Evolutionary conservation across 2,797 vertebrate genomes (phyloP).

Genomic region (Anabacerthia variegaticeps): DNA sequence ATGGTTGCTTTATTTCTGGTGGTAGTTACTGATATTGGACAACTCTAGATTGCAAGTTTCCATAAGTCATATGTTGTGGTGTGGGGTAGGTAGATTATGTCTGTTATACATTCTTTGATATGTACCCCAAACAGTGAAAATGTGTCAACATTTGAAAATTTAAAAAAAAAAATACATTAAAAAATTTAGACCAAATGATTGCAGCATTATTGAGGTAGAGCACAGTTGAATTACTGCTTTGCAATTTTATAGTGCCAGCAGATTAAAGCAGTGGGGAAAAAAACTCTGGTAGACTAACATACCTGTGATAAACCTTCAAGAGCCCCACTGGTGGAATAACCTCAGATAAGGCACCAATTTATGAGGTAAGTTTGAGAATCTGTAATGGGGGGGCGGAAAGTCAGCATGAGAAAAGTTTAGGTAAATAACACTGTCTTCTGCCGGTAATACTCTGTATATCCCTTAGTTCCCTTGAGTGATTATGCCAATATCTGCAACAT

Average conservation of each 20-base stretch:
- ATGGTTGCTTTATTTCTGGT: not conserved
- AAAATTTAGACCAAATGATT: slow-evolving; percentile 14
- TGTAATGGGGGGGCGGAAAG: not conserved
- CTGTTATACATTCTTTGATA: not conserved
- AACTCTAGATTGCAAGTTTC: not conserved
- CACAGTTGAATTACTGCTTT: slow-evolving; percentile 3
- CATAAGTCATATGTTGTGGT: not conserved
- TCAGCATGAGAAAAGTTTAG: slow-evolving; percentile 1
- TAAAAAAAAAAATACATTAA: not conserved
- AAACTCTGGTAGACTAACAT: not conserved
- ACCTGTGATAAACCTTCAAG: slow-evolving; percentile 21
- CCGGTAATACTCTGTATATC: not conserved
- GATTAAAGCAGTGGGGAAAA: not conserved
- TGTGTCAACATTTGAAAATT: slow-evolving; percentile 15
- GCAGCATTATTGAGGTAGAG: not conserved
- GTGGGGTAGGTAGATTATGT: not conserved
- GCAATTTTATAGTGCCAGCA: not conserved
- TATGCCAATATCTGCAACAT: slow-evolving; percentile 20
- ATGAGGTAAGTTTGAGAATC: slow-evolving; percentile 35
- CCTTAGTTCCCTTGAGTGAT: not conserved
- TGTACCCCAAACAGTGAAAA: not conserved
- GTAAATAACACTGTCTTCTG: not conserved
- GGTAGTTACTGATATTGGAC: not conserved
- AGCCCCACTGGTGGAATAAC: not conserved
- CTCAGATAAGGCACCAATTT: slow-evolving; percentile 40